These are phyloP conservation scores for Panagrolaimus sp. DNA, from an alignment of 1,140 invertebrate species.

Conservation along the genomic window DNA sequence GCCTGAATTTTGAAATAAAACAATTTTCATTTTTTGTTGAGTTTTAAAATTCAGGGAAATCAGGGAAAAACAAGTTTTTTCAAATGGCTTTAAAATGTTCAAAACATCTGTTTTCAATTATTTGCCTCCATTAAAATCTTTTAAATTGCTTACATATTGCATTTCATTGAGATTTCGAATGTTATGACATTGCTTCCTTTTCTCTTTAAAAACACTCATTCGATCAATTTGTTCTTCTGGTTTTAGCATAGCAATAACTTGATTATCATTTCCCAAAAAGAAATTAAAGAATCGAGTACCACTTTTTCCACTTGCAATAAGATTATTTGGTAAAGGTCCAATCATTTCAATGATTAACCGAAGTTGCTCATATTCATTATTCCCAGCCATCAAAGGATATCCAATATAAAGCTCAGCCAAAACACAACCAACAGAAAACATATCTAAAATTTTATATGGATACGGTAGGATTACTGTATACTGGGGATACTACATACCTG, in stretches of 20 bases:
- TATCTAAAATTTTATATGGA: too few relatives aligned
- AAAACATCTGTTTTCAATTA: not conserved
- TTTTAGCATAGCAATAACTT: slow-evolving; percentile 6
- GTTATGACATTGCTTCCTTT: slow-evolving; percentile 5
- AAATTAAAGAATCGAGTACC: slow-evolving; percentile 9
- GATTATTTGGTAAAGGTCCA: slow-evolving; percentile 9
- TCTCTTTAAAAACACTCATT: not conserved
- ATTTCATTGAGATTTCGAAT: slow-evolving; percentile 13
- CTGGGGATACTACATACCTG: not conserved
- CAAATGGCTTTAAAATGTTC: too few relatives aligned
- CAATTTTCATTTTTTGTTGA: too few relatives aligned
- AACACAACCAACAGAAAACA: slow-evolving; percentile 13
- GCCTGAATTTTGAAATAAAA: too few relatives aligned
- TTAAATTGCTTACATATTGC: slow-evolving; percentile 17
- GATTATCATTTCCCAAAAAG: not conserved
- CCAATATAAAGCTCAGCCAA: slow-evolving; percentile 10
- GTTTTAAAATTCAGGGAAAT: too few relatives aligned
- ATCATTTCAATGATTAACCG: slow-evolving; percentile 8
- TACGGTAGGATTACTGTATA: too few relatives aligned
- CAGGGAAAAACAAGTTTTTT: too few relatives aligned
- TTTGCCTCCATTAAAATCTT: too few relatives aligned
- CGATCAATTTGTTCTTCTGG: slow-evolving; percentile 2
- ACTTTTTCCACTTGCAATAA: not conserved
- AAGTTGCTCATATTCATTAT: slow-evolving; percentile 11
- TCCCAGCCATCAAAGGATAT: slow-evolving; percentile 1